These are phyloP conservation scores for Pachyseris speciosa DNA, from an alignment of 64 coral and sea anemone genomes.

Conservation along the genomic window DNA sequence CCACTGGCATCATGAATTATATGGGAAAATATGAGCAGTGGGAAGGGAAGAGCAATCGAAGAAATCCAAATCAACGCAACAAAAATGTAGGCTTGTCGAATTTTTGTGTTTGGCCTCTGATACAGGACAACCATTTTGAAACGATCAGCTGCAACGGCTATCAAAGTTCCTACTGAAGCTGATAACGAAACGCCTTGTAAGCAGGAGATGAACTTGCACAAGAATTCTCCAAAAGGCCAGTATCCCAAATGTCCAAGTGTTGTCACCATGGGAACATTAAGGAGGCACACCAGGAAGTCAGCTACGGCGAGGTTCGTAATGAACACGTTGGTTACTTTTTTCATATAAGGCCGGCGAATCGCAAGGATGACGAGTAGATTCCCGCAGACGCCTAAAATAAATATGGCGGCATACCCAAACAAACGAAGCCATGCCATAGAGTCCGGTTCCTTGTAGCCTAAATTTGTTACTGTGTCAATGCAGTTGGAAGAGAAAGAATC, in stretches of 20 bases:
- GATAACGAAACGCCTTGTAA: conserved; percentile 49
- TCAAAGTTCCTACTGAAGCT: conserved; percentile 41
- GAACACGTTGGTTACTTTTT: conserved; percentile 43
- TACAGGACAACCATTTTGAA: conserved; percentile 44
- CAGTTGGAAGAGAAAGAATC: not conserved
- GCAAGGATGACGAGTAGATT: conserved; percentile 49
- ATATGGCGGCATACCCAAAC: conserved; percentile 19
- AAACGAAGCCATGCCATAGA: not conserved
- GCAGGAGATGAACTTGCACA: conserved; percentile 44
- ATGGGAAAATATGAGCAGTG: conserved; percentile 13
- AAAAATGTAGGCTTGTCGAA: conserved; percentile 3
- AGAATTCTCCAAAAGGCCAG: conserved; percentile 46
- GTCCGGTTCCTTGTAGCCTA: not conserved
- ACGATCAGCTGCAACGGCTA: conserved; percentile 47
- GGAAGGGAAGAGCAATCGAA: conserved; percentile 7
- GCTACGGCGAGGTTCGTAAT: conserved; percentile 55
- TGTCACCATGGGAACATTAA: conserved; percentile 39
- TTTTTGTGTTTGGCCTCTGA: not conserved
- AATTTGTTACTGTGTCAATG: not conserved
- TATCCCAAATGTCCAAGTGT: conserved; percentile 28
- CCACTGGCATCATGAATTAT: not conserved
- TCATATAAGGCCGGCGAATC: conserved; percentile 34
- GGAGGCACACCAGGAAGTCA: conserved; percentile 29
- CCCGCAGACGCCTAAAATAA: conserved; percentile 21
- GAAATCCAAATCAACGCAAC: conserved; percentile 16